Percentiles rank a stretch among this genome's conserved stretches.
Conservation (phyloP, 2,888 invertebrate genomes). For the Yponomeuta cagnagella region DNA sequence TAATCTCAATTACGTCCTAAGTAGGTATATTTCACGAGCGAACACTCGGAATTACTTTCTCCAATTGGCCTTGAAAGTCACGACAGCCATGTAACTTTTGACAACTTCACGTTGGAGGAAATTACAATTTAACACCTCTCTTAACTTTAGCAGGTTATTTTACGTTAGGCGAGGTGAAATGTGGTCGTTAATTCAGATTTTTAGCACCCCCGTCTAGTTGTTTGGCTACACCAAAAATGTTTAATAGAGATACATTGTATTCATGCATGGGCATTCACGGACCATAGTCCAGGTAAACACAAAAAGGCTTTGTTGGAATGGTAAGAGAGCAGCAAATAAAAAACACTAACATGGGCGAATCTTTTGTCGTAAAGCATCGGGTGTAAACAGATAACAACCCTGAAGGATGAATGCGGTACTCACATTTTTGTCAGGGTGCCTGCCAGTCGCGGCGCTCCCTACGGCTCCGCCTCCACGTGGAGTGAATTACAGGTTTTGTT, state of each 20-base stretch:
- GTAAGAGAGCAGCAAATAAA: slow-evolving; percentile 39
- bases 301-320: slow-evolving; percentile 43
- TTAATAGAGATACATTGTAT: slow-evolving; percentile 1
- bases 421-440: slow-evolving; percentile 29
- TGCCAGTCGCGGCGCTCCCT: neutral
- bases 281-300: slow-evolving; percentile 25
- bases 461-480: too few species aligned
- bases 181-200: neutral
- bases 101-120: neutral
- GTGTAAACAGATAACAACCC: slow-evolving; percentile 57
- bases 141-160: neutral
- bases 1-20: neutral
- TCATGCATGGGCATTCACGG: neutral
- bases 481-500: too few species aligned
- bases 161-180: neutral
- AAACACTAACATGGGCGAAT: slow-evolving; percentile 43
- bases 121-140: neutral
- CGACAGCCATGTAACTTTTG: neutral
- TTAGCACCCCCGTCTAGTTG: neutral
- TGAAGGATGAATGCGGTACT: slow-evolving; percentile 43
- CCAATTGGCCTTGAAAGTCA: neutral
- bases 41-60: neutral
- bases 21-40: neutral
- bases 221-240: neutral
- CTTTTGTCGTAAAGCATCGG: slow-evolving; percentile 58